Percentiles rank a stretch among this genome's conserved stretches.
Evolutionary conservation across 2,888 invertebrate genomes (phyloP).

Genomic region (Auanema freiburgensis): DNA sequence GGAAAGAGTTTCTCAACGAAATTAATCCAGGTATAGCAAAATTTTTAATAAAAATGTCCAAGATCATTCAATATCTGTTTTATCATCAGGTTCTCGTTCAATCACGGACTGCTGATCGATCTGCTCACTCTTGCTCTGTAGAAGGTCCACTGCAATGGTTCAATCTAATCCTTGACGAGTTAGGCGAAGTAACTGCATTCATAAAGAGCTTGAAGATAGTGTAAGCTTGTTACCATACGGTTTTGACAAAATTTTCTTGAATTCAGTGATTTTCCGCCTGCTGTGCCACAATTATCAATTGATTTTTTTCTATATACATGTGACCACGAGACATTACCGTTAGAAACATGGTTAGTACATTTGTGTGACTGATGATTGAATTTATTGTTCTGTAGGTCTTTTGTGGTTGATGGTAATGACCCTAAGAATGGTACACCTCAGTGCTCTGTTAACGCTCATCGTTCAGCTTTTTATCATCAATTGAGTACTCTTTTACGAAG

Average conservation of each 20-base stretch:
- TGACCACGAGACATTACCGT: slow-evolving; percentile 28
- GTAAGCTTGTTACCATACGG: not conserved
- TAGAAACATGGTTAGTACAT: slow-evolving; percentile 27
- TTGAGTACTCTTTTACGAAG: slow-evolving; percentile 20
- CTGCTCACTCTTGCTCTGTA: slow-evolving; percentile 20
- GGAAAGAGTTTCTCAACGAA: slow-evolving; percentile 15
- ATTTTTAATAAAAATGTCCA: no score
- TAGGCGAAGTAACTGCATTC: slow-evolving; percentile 30
- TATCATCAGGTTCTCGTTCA: slow-evolving; percentile 21
- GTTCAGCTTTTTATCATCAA: slow-evolving; percentile 19
- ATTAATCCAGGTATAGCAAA: slow-evolving; percentile 17
- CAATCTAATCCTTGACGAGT: slow-evolving; percentile 23
- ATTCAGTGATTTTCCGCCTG: slow-evolving; percentile 16
- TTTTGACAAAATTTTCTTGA: not conserved
- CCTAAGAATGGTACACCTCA: not conserved
- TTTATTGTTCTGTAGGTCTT: slow-evolving; percentile 12
- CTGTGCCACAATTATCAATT: slow-evolving; percentile 19
- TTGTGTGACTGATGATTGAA: slow-evolving; percentile 1
- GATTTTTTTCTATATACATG: slow-evolving; percentile 35
- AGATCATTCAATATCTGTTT: not conserved
- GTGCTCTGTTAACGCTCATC: not conserved
- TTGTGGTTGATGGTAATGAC: slow-evolving; percentile 8
- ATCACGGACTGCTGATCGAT: slow-evolving; percentile 23
- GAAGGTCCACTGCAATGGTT: slow-evolving; percentile 23
- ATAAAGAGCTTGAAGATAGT: slow-evolving; percentile 11